Evolutionary conservation across 2,797 vertebrate species (phyloP), one percentile per base, ranked within the genome.

Genomic region (Diceros bicornis): DNA sequence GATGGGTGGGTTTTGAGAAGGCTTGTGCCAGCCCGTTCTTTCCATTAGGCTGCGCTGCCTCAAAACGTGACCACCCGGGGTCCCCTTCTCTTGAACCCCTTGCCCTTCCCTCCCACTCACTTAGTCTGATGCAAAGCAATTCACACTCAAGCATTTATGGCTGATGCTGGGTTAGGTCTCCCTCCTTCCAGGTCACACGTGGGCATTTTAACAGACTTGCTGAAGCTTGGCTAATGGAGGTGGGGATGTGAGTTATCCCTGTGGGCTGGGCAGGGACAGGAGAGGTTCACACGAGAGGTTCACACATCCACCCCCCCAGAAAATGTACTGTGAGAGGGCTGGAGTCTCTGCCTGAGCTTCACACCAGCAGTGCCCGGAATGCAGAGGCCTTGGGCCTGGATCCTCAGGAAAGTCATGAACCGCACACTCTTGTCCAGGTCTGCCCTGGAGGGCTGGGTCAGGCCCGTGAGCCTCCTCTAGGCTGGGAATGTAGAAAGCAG

Each of bases 241-340:
- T 17, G 1, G 34, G 25, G 14, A 16, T 62, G 37, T 32, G 13
- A 66, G n/a, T 20, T 7, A 55, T 71, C 17, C 37, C 41, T 0
- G 4, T 37, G 37, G 37, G 11, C 11, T 5, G 6, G 20, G 25
- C 64, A 59, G 64, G 57, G 32, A n/a, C 21, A 44, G 50, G 18
- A 75, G 34, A 10, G 21, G 17, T 21, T 82, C 25, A 27, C 21
- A 44, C 50, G 18, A 75, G 34, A 10, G 21, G 17, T 21, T 82
- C 25, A 27, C 1, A 0, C 13, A 57, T 23, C 9, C 0, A 14
- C 4, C 34, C 29, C 12, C 13, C 16, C 6, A 0, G 11, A 6
- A 78, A 59, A n/a, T 17, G 7, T 50, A 8, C 4, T 29, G 1
- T n/a, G 59, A 89, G 69, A 27, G 2, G n/a, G 27, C 75, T 78